Conservation (phyloP, 2,888 invertebrate species). For the Athripsodes cinereus region DNA sequence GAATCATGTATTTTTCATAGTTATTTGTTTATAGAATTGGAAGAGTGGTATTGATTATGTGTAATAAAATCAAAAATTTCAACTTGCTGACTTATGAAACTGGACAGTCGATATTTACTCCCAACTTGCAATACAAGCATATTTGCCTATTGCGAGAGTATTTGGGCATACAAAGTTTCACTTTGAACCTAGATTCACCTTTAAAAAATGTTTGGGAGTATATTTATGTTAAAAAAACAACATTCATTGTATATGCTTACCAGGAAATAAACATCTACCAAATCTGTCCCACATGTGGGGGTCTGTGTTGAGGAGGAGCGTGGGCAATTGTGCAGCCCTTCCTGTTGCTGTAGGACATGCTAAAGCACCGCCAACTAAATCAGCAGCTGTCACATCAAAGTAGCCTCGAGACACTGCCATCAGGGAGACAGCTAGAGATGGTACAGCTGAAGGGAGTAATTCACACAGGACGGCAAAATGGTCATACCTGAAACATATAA, state of each 20-base stretch:
- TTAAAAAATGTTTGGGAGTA: not conserved
- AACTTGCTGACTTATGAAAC: too few species aligned
- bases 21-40: too few species aligned
- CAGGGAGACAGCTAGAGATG: conserved; percentile 56
- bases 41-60: too few species aligned
- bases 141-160: too few species aligned
- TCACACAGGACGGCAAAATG: conserved; percentile 66
- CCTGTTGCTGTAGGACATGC: conserved; percentile 44
- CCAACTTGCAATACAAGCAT: too few species aligned
- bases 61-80: too few species aligned
- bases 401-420: conserved; percentile 55
- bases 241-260: conserved; percentile 41
- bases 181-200: not conserved
- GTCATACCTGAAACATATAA: conserved; percentile 47
- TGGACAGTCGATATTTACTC: too few species aligned
- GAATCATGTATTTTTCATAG: too few species aligned
- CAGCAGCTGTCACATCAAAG: conserved; percentile 49
- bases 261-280: conserved; percentile 58
- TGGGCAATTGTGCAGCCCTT: conserved; percentile 36
- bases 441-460: conserved; percentile 58
- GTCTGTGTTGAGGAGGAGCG: conserved; percentile 54
- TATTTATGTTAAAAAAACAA: not conserved
- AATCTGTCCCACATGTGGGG: conserved; percentile 58
- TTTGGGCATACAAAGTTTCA: not conserved
- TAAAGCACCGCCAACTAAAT: conserved; percentile 42